A percentile compares a stretch with the other conserved stretches of the same genome.
Evolutionary conservation across 2,888 invertebrate species (phyloP).

Genomic region (Drosophila bunnanda): DNA sequence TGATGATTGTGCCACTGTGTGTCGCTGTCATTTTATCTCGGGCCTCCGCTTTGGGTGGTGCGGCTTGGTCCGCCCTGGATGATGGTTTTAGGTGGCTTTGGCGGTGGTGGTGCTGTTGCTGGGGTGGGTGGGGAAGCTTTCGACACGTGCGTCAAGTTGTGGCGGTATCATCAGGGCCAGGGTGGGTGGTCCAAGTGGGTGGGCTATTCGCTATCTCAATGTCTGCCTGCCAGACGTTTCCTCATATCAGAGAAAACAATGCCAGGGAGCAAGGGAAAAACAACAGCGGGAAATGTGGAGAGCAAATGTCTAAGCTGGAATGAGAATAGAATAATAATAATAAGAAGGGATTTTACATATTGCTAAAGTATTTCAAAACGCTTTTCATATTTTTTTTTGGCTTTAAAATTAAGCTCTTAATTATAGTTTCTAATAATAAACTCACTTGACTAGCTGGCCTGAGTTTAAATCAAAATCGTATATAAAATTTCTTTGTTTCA

Average conservation of each 20-base stretch:
- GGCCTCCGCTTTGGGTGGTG: conserved; percentile 23
- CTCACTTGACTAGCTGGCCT: too few species aligned
- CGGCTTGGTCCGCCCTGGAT: conserved; percentile 2
- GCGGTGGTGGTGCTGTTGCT: neutral
- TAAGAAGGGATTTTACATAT: neutral
- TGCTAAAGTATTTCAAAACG: too few species aligned
- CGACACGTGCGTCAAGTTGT: conserved; percentile 28
- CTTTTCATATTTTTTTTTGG: too few species aligned
- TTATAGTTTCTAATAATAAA: neutral
- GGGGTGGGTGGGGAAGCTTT: conserved; percentile 10
- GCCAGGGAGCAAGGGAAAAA: conserved; percentile 17
- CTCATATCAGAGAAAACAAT: conserved; percentile 33
- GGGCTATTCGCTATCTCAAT: conserved; percentile 17
- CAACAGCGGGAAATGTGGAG: conserved; percentile 19
- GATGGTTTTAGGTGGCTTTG: conserved; percentile 13
- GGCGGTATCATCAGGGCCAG: conserved; percentile 1
- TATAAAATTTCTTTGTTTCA: neutral
- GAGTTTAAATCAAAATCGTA: neutral
- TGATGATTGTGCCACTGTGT: conserved; percentile 60
- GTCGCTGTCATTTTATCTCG: conserved; percentile 45
- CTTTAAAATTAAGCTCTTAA: too few species aligned
- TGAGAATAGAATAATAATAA: neutral
- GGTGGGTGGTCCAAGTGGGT: conserved; percentile 25
- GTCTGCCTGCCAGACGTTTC: conserved; percentile 28
- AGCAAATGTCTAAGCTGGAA: conserved; percentile 23